phyloP scores from a whole-genome alignment of 2,113 vertebrate species.

The Brevimyrus niger region DNA sequence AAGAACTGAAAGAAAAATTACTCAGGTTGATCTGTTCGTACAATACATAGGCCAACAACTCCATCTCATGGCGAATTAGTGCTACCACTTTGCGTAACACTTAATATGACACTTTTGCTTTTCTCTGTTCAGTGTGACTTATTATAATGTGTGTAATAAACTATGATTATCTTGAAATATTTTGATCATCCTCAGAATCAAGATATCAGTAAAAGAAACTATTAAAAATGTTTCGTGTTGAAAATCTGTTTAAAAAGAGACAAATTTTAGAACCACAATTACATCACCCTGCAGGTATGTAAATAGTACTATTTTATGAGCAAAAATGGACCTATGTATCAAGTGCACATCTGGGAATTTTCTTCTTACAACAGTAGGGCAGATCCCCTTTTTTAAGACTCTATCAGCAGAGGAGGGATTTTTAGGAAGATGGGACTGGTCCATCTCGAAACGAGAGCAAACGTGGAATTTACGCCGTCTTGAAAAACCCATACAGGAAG shows the following conservation, averaged over 20 bases:
- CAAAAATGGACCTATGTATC: neutral
- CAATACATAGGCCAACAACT: neutral
- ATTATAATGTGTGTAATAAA: neutral
- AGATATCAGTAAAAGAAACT: neutral
- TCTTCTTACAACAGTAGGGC: neutral
- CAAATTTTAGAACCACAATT: neutral
- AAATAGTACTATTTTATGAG: neutral
- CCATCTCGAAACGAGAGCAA: neutral
- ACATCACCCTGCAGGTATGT: neutral
- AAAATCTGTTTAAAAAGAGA: neutral
- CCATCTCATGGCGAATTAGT: neutral
- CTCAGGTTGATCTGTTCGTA: neutral
- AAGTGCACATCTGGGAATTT: neutral
- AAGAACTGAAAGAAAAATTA: neutral
- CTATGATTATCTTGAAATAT: neutral
- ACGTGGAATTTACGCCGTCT: neutral
- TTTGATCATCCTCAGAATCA: neutral
- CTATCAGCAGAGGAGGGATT: neutral
- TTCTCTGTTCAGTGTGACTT: neutral
- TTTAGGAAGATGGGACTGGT: neutral
- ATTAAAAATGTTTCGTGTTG: neutral
- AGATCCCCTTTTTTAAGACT: neutral
- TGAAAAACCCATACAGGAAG: constrained; percentile 1
- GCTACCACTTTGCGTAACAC: neutral
- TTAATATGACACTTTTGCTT: neutral